Conservation (phyloP, 2,888 invertebrate genomes). For the Octonoba sinensis region DNA sequence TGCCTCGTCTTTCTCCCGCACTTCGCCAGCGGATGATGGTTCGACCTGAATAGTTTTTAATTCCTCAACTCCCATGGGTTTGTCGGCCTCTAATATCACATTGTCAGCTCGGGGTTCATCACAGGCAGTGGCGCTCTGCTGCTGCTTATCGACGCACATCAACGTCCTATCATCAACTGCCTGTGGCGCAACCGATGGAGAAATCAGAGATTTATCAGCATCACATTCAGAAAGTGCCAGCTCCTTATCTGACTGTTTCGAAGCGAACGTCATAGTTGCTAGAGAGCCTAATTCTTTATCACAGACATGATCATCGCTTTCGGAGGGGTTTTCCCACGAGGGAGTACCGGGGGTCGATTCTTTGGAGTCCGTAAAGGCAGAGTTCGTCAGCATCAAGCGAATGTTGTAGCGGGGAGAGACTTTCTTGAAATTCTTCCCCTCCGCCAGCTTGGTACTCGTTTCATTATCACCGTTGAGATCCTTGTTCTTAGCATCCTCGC, state of each 20-base stretch:
- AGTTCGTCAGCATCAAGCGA: constrained; percentile 46
- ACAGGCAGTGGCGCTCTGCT: not conserved
- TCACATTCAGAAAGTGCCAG: not conserved
- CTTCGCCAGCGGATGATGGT: not conserved
- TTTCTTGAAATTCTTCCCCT: constrained; percentile 25
- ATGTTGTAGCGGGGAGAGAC: constrained; percentile 58
- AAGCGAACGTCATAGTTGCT: constrained; percentile 9
- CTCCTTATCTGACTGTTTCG: not conserved
- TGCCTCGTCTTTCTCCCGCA: constrained; percentile 77
- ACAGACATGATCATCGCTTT: not conserved
- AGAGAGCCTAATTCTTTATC: constrained; percentile 20
- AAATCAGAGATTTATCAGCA: no score
- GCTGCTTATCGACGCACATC: not conserved
- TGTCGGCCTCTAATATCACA: constrained; percentile 1
- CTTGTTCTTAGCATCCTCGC: not conserved
- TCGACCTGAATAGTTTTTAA: not conserved
- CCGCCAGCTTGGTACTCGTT: not conserved
- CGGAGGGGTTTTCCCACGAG: not conserved
- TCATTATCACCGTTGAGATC: no score
- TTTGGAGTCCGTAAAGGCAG: not conserved
- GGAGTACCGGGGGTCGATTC: not conserved
- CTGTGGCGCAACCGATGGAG: not conserved
- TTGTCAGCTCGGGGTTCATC: not conserved
- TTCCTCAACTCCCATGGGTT: constrained; percentile 10
- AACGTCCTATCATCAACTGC: constrained; percentile 9